A percentile compares a stretch with the other conserved stretches of the same genome.
These are phyloP conservation scores for Acanthornis magna DNA, from an alignment of 2,797 vertebrate genomes.

Conservation along the genomic window DNA sequence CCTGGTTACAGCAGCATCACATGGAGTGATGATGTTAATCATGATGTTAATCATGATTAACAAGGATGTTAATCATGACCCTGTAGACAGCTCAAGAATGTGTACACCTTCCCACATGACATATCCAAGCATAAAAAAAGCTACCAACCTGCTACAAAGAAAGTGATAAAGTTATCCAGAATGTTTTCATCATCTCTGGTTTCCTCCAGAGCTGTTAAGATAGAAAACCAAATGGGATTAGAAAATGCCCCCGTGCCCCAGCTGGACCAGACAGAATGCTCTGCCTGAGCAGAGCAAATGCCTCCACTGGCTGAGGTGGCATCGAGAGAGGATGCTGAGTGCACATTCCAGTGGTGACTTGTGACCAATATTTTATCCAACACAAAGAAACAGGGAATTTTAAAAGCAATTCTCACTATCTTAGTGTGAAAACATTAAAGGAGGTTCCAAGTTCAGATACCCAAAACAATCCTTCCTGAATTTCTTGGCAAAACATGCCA, in stretches of 20 bases:
- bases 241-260: rapidly evolving
- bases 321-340: rapidly evolving
- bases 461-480: background rate
- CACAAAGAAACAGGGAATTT: background rate
- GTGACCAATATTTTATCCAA: background rate
- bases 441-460: background rate
- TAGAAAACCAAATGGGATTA: background rate
- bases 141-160: conserved; percentile 89
- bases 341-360: background rate
- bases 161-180: conserved; percentile 91
- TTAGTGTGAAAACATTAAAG: background rate
- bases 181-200: conserved; percentile 83
- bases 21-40: background rate
- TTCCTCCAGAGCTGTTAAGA: conserved; percentile 76
- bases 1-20: background rate
- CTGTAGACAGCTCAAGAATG: background rate
- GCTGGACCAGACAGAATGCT: background rate
- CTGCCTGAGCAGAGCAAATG: background rate
- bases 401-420: background rate
- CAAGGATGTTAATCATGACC: background rate
- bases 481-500: background rate
- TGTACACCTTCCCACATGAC: background rate
- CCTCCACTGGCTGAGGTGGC: background rate
- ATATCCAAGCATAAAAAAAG: background rate
- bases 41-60: background rate